Evolutionary conservation across 2,113 vertebrate species (phyloP).

Genomic region (Neomonachus schauinslandi): DNA sequence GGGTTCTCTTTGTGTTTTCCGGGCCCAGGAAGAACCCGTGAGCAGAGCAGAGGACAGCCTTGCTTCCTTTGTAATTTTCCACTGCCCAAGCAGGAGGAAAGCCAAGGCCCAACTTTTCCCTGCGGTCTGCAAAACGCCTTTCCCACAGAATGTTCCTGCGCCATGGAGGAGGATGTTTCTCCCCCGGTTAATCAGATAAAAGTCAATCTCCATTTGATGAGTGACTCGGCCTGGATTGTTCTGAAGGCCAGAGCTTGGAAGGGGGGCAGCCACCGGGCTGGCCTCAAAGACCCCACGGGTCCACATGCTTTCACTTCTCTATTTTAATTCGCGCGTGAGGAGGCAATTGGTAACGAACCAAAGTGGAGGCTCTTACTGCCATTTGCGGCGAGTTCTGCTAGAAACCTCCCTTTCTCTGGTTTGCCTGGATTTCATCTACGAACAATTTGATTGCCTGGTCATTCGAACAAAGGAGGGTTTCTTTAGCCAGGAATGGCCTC

Average conservation of each 20-base stretch:
- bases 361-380: not conserved
- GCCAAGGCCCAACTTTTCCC: slow-evolving; percentile 76
- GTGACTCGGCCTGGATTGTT: slow-evolving; percentile 59
- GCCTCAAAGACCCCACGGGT: not conserved
- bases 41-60: slow-evolving; percentile 62
- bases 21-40: not conserved
- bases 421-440: slow-evolving; percentile 6
- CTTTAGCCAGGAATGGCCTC: slow-evolving; percentile 8
- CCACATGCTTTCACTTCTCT: not conserved
- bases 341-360: not conserved
- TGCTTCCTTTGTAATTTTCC: slow-evolving; percentile 81
- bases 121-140: slow-evolving; percentile 73
- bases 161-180: slow-evolving; percentile 56
- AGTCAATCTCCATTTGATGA: slow-evolving; percentile 75
- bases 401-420: not conserved
- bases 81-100: slow-evolving; percentile 83
- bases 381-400: not conserved
- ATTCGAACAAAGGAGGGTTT: slow-evolving; percentile 50
- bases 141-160: slow-evolving; percentile 40
- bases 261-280: not conserved
- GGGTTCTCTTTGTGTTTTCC: not conserved
- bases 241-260: slow-evolving; percentile 38
- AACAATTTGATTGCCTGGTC: not conserved
- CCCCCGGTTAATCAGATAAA: slow-evolving; percentile 77
- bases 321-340: not conserved